A percentile compares a stretch with the other conserved stretches of the same genome.
Evolutionary conservation across 2,888 invertebrate species (phyloP).

Genomic region (Limnephilus auricula): DNA sequence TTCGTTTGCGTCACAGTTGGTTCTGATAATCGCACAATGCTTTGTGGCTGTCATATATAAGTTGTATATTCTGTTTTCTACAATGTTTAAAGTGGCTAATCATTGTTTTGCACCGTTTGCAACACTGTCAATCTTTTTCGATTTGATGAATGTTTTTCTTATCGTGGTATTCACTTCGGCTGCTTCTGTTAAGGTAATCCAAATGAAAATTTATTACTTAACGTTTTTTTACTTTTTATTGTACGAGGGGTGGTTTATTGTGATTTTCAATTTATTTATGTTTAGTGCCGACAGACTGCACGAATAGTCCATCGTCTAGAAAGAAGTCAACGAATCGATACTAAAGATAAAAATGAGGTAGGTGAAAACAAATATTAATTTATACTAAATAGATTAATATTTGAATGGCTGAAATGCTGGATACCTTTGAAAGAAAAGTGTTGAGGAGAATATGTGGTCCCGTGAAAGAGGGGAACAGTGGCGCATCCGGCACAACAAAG

Average conservation of each 20-base stretch:
- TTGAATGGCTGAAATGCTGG: too few species aligned
- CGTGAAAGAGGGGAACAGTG: too few species aligned
- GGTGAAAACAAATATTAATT: constrained; percentile 2
- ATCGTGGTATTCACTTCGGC: constrained; percentile 45
- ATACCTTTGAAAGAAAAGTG: too few species aligned
- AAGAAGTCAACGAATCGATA: constrained; percentile 52
- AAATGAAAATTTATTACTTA: neutral
- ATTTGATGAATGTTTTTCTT: constrained; percentile 45
- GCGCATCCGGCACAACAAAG: too few species aligned
- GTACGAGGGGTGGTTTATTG: neutral
- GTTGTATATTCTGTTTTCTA: constrained; percentile 57
- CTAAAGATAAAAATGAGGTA: constrained; percentile 60
- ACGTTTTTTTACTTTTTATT: neutral
- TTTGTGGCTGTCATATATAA: constrained; percentile 57
- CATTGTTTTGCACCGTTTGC: constrained; percentile 17
- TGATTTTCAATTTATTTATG: neutral
- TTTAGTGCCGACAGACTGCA: constrained; percentile 60
- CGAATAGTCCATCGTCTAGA: constrained; percentile 60
- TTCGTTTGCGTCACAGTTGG: constrained; percentile 45
- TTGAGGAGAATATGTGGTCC: too few species aligned
- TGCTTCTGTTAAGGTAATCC: constrained; percentile 50
- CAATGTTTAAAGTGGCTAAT: constrained; percentile 36
- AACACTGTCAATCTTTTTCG: constrained; percentile 41
- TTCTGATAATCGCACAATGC: constrained; percentile 55
- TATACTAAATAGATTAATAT: too few species aligned